Evolutionary conservation across 2,113 vertebrate species (phyloP).

Genomic region (Sturnira hondurensis): DNA sequence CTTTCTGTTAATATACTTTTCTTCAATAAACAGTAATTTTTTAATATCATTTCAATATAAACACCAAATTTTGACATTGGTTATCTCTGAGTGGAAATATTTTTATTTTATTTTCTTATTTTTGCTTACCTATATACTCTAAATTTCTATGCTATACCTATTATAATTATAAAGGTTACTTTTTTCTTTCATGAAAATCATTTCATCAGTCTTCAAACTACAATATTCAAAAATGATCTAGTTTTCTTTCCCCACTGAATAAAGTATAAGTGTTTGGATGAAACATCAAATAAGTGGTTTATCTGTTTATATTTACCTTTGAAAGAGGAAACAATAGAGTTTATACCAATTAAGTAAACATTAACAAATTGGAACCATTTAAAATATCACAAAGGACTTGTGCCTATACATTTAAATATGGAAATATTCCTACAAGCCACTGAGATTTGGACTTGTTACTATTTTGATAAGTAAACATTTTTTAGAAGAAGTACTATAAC

Average conservation of each 20-base stretch:
- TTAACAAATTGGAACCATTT: neutral
- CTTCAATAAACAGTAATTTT: slow-evolving; percentile 19
- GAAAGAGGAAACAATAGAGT: neutral
- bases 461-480: neutral
- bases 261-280: neutral
- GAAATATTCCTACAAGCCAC: neutral
- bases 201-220: neutral
- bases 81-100: neutral
- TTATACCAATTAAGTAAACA: neutral
- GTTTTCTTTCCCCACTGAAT: neutral
- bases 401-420: neutral
- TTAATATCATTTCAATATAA: neutral
- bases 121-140: neutral
- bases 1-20: slow-evolving; percentile 26
- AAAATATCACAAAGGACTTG: neutral
- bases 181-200: slow-evolving; percentile 6
- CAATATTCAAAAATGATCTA: slow-evolving; percentile 27
- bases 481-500: neutral
- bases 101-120: neutral
- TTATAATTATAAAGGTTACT: slow-evolving; percentile 2
- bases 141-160: slow-evolving; percentile 3
- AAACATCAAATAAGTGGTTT: slow-evolving; percentile 9
- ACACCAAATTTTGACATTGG: neutral
- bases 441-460: neutral
- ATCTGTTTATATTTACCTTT: neutral